These are phyloP conservation scores for Tipula unca DNA, from an alignment of 2,888 invertebrate species.

Conservation along the genomic window DNA sequence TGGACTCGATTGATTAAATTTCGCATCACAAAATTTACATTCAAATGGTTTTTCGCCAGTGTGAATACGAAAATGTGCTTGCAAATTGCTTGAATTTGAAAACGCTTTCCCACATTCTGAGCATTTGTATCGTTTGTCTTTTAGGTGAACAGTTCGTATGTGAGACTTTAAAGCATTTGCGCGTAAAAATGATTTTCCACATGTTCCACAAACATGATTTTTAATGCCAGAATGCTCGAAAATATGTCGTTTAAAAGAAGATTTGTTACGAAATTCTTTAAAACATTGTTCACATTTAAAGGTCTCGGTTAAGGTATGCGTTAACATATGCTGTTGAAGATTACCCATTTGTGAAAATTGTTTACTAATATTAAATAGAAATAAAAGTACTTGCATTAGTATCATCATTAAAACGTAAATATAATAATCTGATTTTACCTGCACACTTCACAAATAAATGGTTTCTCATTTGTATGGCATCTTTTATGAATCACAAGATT, in stretches of 20 bases:
- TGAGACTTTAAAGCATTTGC: not conserved
- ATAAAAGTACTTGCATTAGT: too few relatives aligned
- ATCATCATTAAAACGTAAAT: not conserved
- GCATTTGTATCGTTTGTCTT: not conserved
- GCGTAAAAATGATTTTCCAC: not conserved
- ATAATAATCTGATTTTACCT: not conserved
- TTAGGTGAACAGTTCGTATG: not conserved
- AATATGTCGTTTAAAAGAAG: not conserved
- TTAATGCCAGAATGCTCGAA: not conserved
- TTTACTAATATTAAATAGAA: not conserved
- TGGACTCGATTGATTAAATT: constrained; percentile 14
- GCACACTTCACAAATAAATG: not conserved
- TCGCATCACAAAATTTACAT: not conserved
- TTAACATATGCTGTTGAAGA: not conserved
- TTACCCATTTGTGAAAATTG: constrained; percentile 17
- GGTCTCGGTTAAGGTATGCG: not conserved
- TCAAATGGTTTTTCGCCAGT: constrained; percentile 2
- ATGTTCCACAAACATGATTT: constrained; percentile 8
- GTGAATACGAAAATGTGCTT: not conserved
- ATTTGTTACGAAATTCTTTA: not conserved
- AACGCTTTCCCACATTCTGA: not conserved
- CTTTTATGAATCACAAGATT: constrained; percentile 1
- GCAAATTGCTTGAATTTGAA: constrained; percentile 1
- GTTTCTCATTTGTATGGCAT: constrained; percentile 16
- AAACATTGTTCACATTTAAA: not conserved